Conservation (phyloP, 2,888 invertebrate genomes). For the Adelphocoris suturalis region DNA sequence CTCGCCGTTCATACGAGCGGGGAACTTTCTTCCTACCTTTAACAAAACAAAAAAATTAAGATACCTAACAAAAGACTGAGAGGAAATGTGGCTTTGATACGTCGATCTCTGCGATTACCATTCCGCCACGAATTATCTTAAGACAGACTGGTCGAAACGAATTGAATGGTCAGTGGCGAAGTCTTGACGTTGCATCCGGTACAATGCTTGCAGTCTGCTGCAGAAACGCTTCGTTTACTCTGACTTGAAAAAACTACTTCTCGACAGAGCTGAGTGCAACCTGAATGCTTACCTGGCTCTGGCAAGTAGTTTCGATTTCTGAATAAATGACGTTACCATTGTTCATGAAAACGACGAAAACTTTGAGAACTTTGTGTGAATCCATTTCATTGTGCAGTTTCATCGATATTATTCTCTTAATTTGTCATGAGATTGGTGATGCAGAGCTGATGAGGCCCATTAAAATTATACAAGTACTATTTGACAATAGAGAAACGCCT, state of each 20-base stretch:
- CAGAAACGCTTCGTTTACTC: constrained; percentile 32
- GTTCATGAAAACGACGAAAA: not conserved
- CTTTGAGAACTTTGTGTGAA: constrained; percentile 9
- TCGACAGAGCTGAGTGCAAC: constrained; percentile 51
- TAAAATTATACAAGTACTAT: too few relatives aligned
- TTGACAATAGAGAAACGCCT: too few relatives aligned
- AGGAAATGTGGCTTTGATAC: not conserved
- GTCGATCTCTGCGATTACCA: not conserved
- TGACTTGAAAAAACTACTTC: not conserved
- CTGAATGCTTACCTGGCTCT: constrained; percentile 54
- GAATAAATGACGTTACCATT: not conserved
- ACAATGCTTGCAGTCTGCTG: not conserved
- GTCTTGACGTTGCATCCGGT: not conserved
- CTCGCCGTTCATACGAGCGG: not conserved
- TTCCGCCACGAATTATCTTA: not conserved
- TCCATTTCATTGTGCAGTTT: not conserved
- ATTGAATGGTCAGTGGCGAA: not conserved
- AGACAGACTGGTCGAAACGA: constrained; percentile 7
- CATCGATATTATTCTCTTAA: not conserved
- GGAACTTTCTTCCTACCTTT: not conserved
- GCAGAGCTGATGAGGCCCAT: too few relatives aligned
- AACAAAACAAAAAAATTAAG: too few relatives aligned
- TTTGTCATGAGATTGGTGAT: not conserved
- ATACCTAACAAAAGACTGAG: not conserved
- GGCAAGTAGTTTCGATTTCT: constrained; percentile 63